Percentiles rank a stretch among this genome's conserved stretches.
These are phyloP conservation scores for Archegozetes longisetosus DNA, from an alignment of 1,140 invertebrate genomes.

Conservation along the genomic window DNA sequence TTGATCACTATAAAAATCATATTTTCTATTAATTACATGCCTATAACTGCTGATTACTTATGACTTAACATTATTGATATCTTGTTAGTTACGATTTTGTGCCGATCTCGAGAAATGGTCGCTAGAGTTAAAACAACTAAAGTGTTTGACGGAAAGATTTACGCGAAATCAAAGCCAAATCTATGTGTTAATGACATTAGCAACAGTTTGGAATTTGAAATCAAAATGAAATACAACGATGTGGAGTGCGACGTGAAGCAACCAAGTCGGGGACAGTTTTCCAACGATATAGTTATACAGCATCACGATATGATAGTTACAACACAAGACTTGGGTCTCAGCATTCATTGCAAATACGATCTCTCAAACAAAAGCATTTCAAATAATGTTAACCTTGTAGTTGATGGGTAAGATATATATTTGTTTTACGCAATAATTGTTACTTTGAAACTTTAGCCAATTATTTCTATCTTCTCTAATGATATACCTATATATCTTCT, in stretches of 20 bases:
- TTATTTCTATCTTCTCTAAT: no score
- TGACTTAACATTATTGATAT: background rate
- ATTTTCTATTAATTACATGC: background rate
- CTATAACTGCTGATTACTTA: background rate
- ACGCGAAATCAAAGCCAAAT: constrained; percentile 78
- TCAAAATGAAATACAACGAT: constrained; percentile 24
- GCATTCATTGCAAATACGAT: constrained; percentile 81
- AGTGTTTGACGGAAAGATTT: constrained; percentile 82
- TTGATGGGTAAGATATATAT: constrained; percentile 22
- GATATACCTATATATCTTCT: no score
- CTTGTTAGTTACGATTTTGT: constrained; percentile 30
- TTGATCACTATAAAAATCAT: background rate
- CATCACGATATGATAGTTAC: constrained; percentile 89
- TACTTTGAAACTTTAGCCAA: no score
- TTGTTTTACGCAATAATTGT: no score
- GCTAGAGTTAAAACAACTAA: constrained; percentile 77
- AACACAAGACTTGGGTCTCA: constrained; percentile 73
- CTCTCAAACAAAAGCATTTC: constrained; percentile 81
- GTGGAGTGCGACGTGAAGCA: constrained; percentile 24
- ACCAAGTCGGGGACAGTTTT: constrained; percentile 39
- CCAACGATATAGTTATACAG: constrained; percentile 78
- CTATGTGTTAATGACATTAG: constrained; percentile 60
- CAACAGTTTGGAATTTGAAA: constrained; percentile 23
- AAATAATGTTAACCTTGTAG: constrained; percentile 39
- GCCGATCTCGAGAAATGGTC: constrained; percentile 71